Base-by-base conservation (phyloP, 2,113 vertebrate species). In the Tychaedon coryphoeus region DNA sequence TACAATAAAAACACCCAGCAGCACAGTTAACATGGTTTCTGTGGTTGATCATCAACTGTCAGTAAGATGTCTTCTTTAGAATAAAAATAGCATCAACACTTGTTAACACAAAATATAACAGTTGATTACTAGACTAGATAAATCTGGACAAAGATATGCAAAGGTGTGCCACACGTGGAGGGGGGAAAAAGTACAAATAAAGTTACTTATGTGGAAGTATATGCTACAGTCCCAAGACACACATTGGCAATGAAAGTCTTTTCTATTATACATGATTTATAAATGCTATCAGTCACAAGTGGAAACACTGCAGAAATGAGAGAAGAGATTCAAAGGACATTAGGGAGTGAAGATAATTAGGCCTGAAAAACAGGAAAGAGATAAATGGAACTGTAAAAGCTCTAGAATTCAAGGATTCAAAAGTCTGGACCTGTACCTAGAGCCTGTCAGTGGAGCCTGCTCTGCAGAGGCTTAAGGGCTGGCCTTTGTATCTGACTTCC, bases 401-500 rank as follows among this genome's bases (percentile, higher is more conserved):
- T 67, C 56, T 45, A 54, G 29, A n/a, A 53, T 92, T 93, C 25
- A 73, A 51, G 19, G 75, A 71, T 48, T 65, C 2, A 33, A 14
- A 90, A 86, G 20, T 50, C 4, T 6, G 23, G 58, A 72, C 14
- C 28, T 58, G 19, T 56, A 33, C 28, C 22, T 36, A 14, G 51
- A 57, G 43, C 24, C 51, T 2, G 0, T n/a, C 1, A 5, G 28
- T 45, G n/a, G n/a, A 33, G 5, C 12, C 15, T 60, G 31, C 54
- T 53, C 19, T 73, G 33, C n/a, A 62, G 50, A 42, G 31, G 25
- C 36, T 38, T 50, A 17, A 58, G 17, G 34, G 29, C 36, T 61
- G 57, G 34, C 20, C 33, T 69, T 48, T 60, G 8, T n/a, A 19
- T 54, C 24, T 38, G 38, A 51, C 9, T 60, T 74, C 14, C 25